These are phyloP conservation scores for Chaetorhynchus papuensis DNA, from an alignment of 2,113 vertebrate species.

Conservation along the genomic window DNA sequence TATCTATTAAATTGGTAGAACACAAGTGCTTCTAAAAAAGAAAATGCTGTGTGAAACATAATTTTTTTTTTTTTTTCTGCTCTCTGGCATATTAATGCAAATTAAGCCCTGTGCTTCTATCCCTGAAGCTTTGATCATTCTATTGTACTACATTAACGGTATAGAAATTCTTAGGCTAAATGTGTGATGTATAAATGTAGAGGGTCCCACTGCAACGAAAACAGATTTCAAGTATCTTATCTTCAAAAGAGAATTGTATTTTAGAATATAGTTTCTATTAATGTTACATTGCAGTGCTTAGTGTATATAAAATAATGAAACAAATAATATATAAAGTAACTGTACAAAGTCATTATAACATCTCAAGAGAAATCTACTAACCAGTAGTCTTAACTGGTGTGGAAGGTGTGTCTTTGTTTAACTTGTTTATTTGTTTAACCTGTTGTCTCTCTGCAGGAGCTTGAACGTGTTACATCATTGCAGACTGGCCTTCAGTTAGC, in stretches of 20 bases:
- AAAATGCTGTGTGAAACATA: background rate
- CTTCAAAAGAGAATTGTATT: background rate
- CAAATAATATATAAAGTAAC: background rate
- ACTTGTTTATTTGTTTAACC: background rate
- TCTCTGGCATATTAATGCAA: background rate
- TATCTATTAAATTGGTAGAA: background rate
- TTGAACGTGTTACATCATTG: constrained; percentile 92
- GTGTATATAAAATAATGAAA: background rate
- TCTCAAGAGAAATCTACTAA: background rate
- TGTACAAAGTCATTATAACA: background rate
- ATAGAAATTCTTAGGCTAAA: background rate
- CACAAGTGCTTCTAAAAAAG: background rate
- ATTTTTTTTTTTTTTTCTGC: background rate
- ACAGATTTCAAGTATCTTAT: background rate
- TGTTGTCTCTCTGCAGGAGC: constrained; percentile 79
- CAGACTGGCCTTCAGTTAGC: constrained; percentile 92
- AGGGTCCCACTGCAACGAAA: background rate
- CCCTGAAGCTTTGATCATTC: background rate
- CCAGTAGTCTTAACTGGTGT: background rate
- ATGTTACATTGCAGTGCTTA: background rate
- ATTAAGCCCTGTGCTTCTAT: background rate
- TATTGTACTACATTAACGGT: background rate
- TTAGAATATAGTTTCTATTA: background rate
- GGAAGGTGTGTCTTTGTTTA: background rate
- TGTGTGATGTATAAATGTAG: background rate